A percentile compares a stretch with the other conserved stretches of the same genome.
Conservation (phyloP, 2,888 invertebrate species). For the Patella depressa region DNA sequence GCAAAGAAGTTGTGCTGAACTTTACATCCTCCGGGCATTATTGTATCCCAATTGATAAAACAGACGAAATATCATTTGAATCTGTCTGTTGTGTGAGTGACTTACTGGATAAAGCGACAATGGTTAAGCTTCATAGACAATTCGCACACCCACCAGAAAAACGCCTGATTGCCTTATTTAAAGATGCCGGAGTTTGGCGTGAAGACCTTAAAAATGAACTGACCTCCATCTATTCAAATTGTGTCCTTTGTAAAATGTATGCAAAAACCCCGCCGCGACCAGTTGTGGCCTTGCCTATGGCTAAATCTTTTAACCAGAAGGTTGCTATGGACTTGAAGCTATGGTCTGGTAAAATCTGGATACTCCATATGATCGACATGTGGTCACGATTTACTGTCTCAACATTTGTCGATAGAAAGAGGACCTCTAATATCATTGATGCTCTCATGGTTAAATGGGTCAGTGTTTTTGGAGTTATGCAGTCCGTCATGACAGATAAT, state of each 20-base stretch:
- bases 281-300: slow-evolving; percentile 13
- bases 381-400: slow-evolving; percentile 19
- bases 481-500: slow-evolving; percentile 8
- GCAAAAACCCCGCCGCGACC: slow-evolving; percentile 19
- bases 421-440: neutral
- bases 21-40: slow-evolving; percentile 29
- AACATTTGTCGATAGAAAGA: slow-evolving; percentile 11
- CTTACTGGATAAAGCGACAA: neutral
- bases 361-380: slow-evolving; percentile 23
- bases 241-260: slow-evolving; percentile 19
- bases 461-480: neutral
- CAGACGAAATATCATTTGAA: neutral
- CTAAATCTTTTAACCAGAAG: slow-evolving; percentile 15
- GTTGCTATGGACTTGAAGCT: slow-evolving; percentile 23
- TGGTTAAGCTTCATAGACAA: slow-evolving; percentile 12
- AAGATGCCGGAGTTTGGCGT: slow-evolving; percentile 19
- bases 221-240: slow-evolving; percentile 1
- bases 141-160: slow-evolving; percentile 6
- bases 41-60: slow-evolving; percentile 34
- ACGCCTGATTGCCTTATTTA: slow-evolving; percentile 9
- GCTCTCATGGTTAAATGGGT: slow-evolving; percentile 2
- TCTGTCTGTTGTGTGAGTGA: neutral
- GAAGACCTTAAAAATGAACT: slow-evolving; percentile 3
- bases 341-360: slow-evolving; percentile 7
- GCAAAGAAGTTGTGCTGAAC: slow-evolving; percentile 33